Base-by-base conservation (phyloP, 2,113 vertebrate species). In the Sturnira hondurensis region DNA sequence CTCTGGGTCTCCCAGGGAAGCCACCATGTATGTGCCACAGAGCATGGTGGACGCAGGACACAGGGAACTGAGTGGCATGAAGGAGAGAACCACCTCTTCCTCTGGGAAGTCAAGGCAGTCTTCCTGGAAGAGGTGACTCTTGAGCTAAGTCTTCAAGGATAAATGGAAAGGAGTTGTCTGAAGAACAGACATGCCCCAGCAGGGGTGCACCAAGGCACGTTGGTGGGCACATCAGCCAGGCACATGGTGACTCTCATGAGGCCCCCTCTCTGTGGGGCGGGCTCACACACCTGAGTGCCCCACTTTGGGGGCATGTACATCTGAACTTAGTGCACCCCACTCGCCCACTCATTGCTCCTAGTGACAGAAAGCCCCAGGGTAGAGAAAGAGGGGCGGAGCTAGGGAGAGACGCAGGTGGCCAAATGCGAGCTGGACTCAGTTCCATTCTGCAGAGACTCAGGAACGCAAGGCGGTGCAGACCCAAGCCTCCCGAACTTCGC, bases 111-210 rank as follows among this genome's bases (percentile, higher is more conserved):
- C 81, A 86, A 84, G n/a, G 28, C 67, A 91, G 82, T 43, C 85
- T 92, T 96, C 88, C 67, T 86, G 8, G 81, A 90, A 93, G 91
- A 71, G 15, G 33, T 86, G 52, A 24, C 56, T 70, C 78, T 41
- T n/a, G 50, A 93, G 38, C 63, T 52, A 38, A 47, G 63, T 83
- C 68, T 86, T 86, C 43, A 74, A 83, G 22, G 47, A 85, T n/a
- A 28, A 17, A 52, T 24, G 1, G 65, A 77, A 92, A 78, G 43
- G 82, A 50, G 3, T 4, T 81, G 73, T 14, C 73, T 45, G 50
- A 56, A 36, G 22, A 83, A 47, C 20, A 17, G 0, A 0, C 2
- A 0, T 38, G 31, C 38, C 65, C 47, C 58, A 22, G 45, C n/a
- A 33, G 50, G 6, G 78, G 63, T 43, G 78, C 20, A 2, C 3